Evolutionary conservation across 2,113 vertebrate species (phyloP).

Genomic region (Myocastor coypus): DNA sequence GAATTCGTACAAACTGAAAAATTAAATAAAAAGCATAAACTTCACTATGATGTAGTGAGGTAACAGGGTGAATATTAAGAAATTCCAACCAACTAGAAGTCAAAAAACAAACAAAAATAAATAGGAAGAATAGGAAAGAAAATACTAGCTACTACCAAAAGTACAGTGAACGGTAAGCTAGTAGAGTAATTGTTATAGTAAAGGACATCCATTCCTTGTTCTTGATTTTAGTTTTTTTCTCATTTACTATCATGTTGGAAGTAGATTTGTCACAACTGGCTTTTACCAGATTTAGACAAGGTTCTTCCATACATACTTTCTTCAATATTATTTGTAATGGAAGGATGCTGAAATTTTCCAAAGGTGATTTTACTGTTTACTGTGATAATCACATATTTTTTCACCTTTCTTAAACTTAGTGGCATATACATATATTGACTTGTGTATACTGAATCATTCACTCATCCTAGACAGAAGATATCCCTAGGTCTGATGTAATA

Average conservation of each 20-base stretch:
- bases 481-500: background rate
- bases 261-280: background rate
- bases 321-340: background rate
- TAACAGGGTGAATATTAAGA: background rate
- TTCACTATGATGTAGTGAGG: background rate
- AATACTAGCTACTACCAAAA: background rate
- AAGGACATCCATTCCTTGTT: background rate
- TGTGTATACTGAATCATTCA: no score
- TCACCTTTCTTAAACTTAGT: background rate
- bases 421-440: background rate
- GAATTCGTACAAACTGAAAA: background rate
- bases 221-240: background rate
- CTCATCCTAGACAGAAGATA: background rate
- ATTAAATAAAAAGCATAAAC: background rate
- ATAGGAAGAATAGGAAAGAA: background rate
- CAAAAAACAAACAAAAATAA: background rate
- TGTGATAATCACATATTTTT: background rate
- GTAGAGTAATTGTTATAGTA: background rate
- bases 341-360: background rate
- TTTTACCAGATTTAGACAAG: background rate
- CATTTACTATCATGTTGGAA: background rate
- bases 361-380: background rate
- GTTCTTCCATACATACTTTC: background rate
- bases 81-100: background rate
- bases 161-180: background rate